Evolutionary conservation across 2,113 vertebrate species (phyloP).

Genomic region (Chascanopsetta lugubris): DNA sequence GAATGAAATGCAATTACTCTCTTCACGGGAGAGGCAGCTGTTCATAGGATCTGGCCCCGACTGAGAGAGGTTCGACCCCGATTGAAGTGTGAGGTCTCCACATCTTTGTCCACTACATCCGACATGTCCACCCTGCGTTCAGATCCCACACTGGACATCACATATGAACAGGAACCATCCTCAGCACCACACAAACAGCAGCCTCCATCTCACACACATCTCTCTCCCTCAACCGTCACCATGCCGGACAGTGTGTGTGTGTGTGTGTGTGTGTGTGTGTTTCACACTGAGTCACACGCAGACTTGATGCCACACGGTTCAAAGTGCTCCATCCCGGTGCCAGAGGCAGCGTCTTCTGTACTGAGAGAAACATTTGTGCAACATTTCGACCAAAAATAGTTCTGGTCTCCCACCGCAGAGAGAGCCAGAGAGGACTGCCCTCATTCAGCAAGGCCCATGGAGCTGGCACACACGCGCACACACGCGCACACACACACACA

Average conservation of each 20-base stretch:
- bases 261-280: constrained; percentile 27
- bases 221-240: neutral
- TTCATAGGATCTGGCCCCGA: too few species aligned
- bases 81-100: too few species aligned
- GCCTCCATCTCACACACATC: neutral
- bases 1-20: too few species aligned
- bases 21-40: too few species aligned
- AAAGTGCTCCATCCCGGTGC: constrained; percentile 22
- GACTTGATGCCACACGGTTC: constrained; percentile 25
- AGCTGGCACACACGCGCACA: constrained; percentile 51
- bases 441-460: constrained; percentile 64
- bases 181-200: constrained; percentile 2
- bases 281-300: constrained; percentile 17
- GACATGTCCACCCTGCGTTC: too few species aligned
- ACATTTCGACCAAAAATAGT: constrained; percentile 76
- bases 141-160: too few species aligned
- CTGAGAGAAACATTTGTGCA: constrained; percentile 78
- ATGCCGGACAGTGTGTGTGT: constrained; percentile 6
- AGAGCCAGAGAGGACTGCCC: constrained; percentile 66
- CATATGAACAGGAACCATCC: neutral
- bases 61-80: too few species aligned
- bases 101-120: too few species aligned
- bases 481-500: constrained; percentile 33
- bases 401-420: constrained; percentile 70
- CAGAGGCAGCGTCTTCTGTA: constrained; percentile 32